Conservation (phyloP, 35 echinoderm and acorn worm genomes). For the Ptychodera flava region DNA sequence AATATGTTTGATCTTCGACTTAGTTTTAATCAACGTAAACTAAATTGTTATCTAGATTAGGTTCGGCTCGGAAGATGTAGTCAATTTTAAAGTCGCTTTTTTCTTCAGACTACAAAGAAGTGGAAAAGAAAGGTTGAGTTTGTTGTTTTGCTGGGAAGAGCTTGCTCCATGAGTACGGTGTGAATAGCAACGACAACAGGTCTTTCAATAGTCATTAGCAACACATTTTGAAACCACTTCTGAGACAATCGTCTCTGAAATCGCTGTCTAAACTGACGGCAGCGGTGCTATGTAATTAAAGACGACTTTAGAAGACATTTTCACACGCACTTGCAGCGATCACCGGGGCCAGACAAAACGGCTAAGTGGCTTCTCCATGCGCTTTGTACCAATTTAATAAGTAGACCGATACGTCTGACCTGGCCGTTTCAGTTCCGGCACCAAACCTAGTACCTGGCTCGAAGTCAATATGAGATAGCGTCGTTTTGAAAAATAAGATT, state of each 20-base stretch:
- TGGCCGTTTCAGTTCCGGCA: too few relatives aligned
- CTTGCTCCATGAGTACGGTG: not conserved
- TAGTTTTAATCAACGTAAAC: not conserved
- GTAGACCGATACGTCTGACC: too few relatives aligned
- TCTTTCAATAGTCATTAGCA: conserved; percentile 1
- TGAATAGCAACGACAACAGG: not conserved
- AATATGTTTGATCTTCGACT: not conserved
- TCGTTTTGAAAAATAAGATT: too few relatives aligned
- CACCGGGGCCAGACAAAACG: too few relatives aligned
- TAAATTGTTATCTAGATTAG: not conserved
- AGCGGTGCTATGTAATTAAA: not conserved
- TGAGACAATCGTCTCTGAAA: not conserved
- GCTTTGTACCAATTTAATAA: too few relatives aligned
- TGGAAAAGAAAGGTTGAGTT: not conserved
- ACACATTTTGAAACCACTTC: not conserved
- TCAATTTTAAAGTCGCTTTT: not conserved
- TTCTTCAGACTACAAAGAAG: not conserved
- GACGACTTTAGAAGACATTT: too few relatives aligned
- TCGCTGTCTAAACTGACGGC: not conserved
- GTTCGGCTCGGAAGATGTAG: not conserved
- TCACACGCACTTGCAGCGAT: too few relatives aligned
- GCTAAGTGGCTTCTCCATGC: too few relatives aligned
- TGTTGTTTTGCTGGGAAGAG: not conserved
- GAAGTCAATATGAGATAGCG: too few relatives aligned
- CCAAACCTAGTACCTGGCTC: too few relatives aligned